These are phyloP conservation scores for Apamea crenata DNA, from an alignment of 2,888 invertebrate genomes.

Conservation along the genomic window DNA sequence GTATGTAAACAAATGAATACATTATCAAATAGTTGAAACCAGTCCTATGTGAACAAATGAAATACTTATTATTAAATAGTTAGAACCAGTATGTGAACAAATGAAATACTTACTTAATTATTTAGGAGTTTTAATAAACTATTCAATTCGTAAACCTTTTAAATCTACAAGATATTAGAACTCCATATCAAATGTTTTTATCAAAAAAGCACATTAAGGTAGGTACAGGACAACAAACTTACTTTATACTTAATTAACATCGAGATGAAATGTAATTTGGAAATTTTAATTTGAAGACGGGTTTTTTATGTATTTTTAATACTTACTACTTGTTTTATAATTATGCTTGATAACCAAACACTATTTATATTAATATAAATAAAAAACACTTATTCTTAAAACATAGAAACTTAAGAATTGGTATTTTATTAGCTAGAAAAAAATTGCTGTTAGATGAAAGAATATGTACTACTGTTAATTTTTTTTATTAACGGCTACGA, in stretches of 20 bases:
- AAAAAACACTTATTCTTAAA: background rate
- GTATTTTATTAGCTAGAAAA: background rate
- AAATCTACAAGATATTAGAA: background rate
- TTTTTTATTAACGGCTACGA: background rate
- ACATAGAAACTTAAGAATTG: background rate
- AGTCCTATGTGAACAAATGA: too few species aligned
- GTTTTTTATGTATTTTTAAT: background rate
- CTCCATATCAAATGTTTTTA: background rate
- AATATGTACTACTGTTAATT: background rate
- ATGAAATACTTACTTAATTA: too few species aligned
- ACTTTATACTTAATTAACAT: background rate
- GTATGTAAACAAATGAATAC: background rate
- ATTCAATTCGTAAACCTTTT: background rate
- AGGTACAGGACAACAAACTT: background rate
- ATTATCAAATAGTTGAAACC: too few species aligned
- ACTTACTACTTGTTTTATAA: background rate
- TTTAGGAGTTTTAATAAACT: too few species aligned
- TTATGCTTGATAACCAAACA: slow-evolving; percentile 6
- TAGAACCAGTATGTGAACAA: too few species aligned
- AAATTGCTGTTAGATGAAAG: background rate
- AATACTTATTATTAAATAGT: too few species aligned
- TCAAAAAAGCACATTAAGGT: background rate
- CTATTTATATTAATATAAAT: too few species aligned
- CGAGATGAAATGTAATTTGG: background rate
- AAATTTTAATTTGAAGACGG: background rate